Percentiles rank a stretch among this genome's conserved stretches.
These are phyloP conservation scores for Spheniscus humboldti DNA, from an alignment of 2,797 vertebrate genomes.

Conservation along the genomic window DNA sequence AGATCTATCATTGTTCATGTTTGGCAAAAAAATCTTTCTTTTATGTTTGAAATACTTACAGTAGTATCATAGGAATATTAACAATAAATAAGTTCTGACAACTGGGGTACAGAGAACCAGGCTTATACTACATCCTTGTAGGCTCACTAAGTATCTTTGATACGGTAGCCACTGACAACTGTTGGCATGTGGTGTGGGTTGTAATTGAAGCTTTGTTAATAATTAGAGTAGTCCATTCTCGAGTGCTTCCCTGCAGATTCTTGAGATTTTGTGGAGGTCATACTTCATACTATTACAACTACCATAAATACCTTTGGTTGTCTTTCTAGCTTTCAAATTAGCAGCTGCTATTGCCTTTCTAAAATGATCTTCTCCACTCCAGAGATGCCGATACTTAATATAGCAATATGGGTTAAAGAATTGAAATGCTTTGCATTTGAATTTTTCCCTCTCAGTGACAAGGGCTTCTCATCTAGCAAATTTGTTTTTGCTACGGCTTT, in stretches of 20 bases:
- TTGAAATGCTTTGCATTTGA: neutral
- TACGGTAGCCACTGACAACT: slow-evolving; percentile 6
- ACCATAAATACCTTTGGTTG: slow-evolving; percentile 47
- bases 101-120: neutral
- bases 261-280: slow-evolving; percentile 33
- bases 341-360: slow-evolving; percentile 56
- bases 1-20: neutral
- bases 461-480: neutral
- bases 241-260: slow-evolving; percentile 34
- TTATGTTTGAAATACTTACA: neutral
- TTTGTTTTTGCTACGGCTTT: neutral
- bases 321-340: slow-evolving; percentile 31
- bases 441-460: neutral
- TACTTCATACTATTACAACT: neutral
- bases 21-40: neutral
- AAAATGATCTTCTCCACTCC: slow-evolving; percentile 3
- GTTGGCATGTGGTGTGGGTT: neutral
- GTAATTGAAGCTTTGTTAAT: slow-evolving; percentile 46
- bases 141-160: neutral
- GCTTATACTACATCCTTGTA: neutral
- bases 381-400: slow-evolving; percentile 12
- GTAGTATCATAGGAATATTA: neutral
- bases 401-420: neutral
- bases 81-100: neutral
- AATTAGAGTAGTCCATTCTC: slow-evolving; percentile 1